Percentiles rank a stretch among this genome's conserved stretches.
phyloP scores from a whole-genome alignment of 2,888 invertebrate genomes.

The Miltochrista miniata region DNA sequence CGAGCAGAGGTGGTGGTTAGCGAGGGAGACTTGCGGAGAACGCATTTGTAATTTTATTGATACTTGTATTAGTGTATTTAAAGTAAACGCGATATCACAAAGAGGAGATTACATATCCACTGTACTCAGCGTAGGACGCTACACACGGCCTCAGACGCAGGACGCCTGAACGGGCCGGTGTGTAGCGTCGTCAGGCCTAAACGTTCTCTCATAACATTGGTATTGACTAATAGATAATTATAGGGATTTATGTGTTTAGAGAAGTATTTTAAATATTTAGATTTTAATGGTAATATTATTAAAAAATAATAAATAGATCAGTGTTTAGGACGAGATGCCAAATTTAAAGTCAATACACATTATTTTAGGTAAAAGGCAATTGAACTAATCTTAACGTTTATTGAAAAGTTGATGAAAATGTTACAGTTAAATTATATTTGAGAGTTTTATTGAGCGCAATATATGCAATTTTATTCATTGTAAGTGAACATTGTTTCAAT shows the following conservation, averaged over 20 bases:
- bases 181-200: conserved; percentile 79
- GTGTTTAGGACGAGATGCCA: conserved; percentile 85
- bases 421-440: conserved; percentile 84
- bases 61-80: conserved; percentile 53
- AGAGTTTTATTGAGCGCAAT: conserved; percentile 83
- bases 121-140: conserved; percentile 71
- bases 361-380: conserved; percentile 84
- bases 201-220: conserved; percentile 76
- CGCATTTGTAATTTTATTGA: conserved; percentile 70
- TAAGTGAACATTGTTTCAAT: conserved; percentile 82
- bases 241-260: conserved; percentile 83
- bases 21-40: conserved; percentile 58
- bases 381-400: conserved; percentile 81
- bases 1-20: conserved; percentile 65
- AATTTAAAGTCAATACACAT: conserved; percentile 87
- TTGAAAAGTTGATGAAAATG: conserved; percentile 81
- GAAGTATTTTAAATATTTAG: conserved; percentile 83
- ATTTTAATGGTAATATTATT: conserved; percentile 75
- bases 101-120: conserved; percentile 78
- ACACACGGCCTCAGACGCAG: conserved; percentile 51
- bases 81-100: conserved; percentile 60
- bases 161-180: conserved; percentile 58
- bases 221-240: conserved; percentile 81
- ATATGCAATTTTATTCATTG: conserved; percentile 82
- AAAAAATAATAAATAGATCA: conserved; percentile 75